Evolutionary conservation across 2,113 vertebrate species (phyloP).

Genomic region (Oceanites oceanicus): DNA sequence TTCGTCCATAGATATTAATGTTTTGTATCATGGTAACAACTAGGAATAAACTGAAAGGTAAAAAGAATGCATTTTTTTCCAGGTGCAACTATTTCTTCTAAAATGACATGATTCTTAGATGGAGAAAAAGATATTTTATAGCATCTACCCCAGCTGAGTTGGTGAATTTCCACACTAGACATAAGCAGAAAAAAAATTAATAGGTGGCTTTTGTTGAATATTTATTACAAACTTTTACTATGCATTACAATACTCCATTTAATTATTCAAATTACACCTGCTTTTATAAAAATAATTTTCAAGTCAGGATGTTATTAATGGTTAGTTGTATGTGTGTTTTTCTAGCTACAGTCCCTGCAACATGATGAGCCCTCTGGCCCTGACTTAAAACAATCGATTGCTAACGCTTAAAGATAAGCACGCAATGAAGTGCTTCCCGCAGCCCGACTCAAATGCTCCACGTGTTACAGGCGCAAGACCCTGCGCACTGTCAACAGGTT

Average conservation of each 20-base stretch:
- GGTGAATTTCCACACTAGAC: not conserved
- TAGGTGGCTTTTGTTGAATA: not conserved
- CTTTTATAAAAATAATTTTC: not conserved
- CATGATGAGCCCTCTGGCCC: fast-evolving
- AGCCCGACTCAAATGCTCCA: fast-evolving
- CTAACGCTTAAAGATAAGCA: fast-evolving
- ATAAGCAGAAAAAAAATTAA: not conserved
- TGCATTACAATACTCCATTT: not conserved
- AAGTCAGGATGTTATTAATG: not conserved
- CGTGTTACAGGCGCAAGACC: fast-evolving
- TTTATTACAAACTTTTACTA: not conserved
- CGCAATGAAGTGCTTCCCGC: fast-evolving
- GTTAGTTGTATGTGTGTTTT: not conserved
- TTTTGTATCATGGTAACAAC: not conserved
- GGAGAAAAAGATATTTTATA: not conserved
- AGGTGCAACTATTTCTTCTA: not conserved
- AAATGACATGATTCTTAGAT: not conserved
- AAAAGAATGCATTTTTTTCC: not conserved
- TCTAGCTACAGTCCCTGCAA: not conserved
- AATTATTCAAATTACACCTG: not conserved
- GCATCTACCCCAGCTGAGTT: not conserved
- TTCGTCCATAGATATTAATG: not conserved
- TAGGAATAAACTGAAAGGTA: not conserved
- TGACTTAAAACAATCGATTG: fast-evolving
- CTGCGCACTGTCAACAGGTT: fast-evolving